Percentiles rank a stretch among this genome's conserved stretches.
These are phyloP conservation scores for Tetragnatha montana DNA, from an alignment of 2,888 invertebrate species.

Conservation along the genomic window DNA sequence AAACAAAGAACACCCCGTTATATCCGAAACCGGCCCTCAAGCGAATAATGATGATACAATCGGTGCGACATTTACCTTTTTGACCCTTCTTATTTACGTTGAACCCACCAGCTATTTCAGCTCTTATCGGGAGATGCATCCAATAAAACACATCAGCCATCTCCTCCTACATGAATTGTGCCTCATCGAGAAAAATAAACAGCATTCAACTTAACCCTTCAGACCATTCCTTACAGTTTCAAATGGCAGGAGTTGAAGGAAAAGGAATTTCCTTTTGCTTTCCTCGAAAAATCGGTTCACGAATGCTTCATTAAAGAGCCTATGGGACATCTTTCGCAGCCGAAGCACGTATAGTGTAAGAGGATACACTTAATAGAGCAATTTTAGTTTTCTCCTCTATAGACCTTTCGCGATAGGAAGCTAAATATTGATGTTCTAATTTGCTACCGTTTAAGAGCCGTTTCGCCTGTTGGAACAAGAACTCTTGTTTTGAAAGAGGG, in stretches of 20 bases:
- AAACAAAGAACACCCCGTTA: no score
- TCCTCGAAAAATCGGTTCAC: neutral
- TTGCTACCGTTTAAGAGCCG: slow-evolving; percentile 28
- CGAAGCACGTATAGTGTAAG: slow-evolving; percentile 26
- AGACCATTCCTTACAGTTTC: neutral
- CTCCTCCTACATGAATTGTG: slow-evolving; percentile 1
- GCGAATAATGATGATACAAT: neutral
- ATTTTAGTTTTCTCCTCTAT: slow-evolving; percentile 41
- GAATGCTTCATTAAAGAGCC: slow-evolving; percentile 13
- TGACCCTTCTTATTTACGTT: neutral
- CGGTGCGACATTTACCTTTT: neutral
- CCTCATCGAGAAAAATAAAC: neutral
- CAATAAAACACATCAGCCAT: neutral
- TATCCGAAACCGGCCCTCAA: neutral
- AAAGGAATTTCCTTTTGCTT: slow-evolving; percentile 17
- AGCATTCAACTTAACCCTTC: slow-evolving; percentile 9
- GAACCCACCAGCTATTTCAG: neutral
- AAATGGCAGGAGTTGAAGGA: neutral
- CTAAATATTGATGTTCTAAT: slow-evolving; percentile 45
- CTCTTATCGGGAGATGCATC: neutral
- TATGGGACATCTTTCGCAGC: slow-evolving; percentile 1
- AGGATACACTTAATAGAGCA: slow-evolving; percentile 18
- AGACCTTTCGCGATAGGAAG: slow-evolving; percentile 34
- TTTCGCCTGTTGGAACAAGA: neutral
- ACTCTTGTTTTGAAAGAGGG: neutral